phyloP scores from a whole-genome alignment of 2,113 vertebrate species.

The Felis catus region DNA sequence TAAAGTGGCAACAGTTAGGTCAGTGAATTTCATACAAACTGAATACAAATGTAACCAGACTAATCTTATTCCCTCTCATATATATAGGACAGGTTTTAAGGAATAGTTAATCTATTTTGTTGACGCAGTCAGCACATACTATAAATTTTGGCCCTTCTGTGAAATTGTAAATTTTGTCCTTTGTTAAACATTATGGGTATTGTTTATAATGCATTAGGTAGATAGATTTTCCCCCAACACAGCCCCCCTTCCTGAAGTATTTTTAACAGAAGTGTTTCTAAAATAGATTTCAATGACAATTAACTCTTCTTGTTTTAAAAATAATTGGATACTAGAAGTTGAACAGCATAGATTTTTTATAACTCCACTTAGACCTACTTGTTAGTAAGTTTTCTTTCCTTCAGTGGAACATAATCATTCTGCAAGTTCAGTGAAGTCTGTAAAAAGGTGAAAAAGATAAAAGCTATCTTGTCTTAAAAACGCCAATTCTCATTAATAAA shows the following conservation, averaged over 20 bases:
- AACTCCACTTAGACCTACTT: background rate
- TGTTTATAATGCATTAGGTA: background rate
- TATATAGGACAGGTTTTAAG: constrained; percentile 56
- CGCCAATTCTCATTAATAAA: background rate
- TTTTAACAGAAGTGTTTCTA: background rate
- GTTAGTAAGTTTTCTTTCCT: constrained; percentile 26
- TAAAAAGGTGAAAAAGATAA: background rate
- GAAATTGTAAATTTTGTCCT: background rate
- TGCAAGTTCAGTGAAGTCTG: background rate
- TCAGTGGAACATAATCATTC: background rate
- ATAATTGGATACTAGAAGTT: background rate
- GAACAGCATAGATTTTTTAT: constrained; percentile 1
- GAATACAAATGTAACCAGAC: constrained; percentile 69
- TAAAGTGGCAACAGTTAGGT: constrained; percentile 65
- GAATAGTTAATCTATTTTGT: background rate
- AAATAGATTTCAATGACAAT: background rate
- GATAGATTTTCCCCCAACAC: background rate
- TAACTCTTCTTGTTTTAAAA: constrained; percentile 17
- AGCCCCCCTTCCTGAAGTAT: background rate
- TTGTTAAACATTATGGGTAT: background rate
- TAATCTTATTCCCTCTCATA: constrained; percentile 19
- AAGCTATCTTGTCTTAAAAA: constrained; percentile 7
- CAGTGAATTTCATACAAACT: constrained; percentile 70
- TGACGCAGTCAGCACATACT: background rate
- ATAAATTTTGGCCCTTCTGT: background rate